Percentiles rank a stretch among this genome's conserved stretches.
These are phyloP conservation scores for Anoplius nigerrimus DNA, from an alignment of 2,888 invertebrate genomes.

Conservation along the genomic window DNA sequence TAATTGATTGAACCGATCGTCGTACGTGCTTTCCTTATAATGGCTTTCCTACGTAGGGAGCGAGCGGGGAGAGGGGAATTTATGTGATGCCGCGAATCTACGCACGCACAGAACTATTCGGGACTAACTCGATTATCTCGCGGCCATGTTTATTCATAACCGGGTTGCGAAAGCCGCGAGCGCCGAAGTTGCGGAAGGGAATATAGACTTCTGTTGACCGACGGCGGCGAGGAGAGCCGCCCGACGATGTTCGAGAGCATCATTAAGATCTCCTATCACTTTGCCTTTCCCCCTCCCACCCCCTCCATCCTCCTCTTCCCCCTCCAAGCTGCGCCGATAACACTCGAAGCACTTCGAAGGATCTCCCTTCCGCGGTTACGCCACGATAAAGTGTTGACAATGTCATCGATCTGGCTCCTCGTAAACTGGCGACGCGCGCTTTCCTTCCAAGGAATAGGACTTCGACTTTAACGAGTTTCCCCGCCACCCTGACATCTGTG, in stretches of 20 bases:
- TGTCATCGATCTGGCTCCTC: conserved; percentile 44
- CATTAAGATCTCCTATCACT: conserved; percentile 39
- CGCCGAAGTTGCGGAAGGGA: neutral
- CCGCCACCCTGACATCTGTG: too few relatives aligned
- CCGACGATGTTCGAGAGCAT: conserved; percentile 17
- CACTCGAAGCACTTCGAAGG: conserved; percentile 27
- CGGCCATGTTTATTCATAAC: too few relatives aligned
- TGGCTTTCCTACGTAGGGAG: too few relatives aligned
- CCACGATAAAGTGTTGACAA: conserved; percentile 43
- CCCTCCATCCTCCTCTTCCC: conserved; percentile 14
- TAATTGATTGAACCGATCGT: too few relatives aligned
- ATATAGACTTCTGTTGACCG: conserved; percentile 1
- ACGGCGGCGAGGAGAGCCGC: conserved; percentile 17
- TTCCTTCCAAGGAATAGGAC: conserved; percentile 16
- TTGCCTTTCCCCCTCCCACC: conserved; percentile 13
- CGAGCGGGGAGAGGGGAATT: too few relatives aligned
- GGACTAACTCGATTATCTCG: too few relatives aligned
- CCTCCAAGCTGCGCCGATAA: conserved; percentile 16
- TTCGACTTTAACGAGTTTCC: too few relatives aligned
- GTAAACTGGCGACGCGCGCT: conserved; percentile 30
- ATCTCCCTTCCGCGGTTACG: conserved; percentile 12
- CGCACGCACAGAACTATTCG: too few relatives aligned
- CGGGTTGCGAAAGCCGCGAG: neutral
- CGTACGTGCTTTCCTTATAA: too few relatives aligned
- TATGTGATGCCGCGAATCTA: too few relatives aligned